Percentiles rank a stretch among this genome's conserved stretches.
Evolutionary conservation across 2,888 invertebrate species (phyloP).

Genomic region (Notocelia uddmanniana): DNA sequence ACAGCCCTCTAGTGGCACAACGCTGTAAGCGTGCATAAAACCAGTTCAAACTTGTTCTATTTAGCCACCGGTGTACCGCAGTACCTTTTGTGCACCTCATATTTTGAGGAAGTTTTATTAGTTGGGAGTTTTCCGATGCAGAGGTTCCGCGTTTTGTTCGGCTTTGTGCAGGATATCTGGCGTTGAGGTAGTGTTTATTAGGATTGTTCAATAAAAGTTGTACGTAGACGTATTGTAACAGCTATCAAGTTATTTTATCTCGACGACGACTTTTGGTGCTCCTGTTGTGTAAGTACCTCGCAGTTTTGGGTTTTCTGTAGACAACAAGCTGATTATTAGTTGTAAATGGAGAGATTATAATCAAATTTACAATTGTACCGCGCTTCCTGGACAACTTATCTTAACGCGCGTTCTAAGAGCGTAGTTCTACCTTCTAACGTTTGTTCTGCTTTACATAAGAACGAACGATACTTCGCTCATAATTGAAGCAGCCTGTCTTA

Average conservation of each 20-base stretch:
- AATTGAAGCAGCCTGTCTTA: too few species aligned
- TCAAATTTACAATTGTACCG: too few species aligned
- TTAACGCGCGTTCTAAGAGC: too few species aligned
- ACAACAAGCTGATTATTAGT: too few species aligned
- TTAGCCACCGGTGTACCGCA: neutral
- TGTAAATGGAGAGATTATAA: too few species aligned
- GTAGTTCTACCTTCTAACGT: too few species aligned
- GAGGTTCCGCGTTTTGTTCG: conserved; percentile 29
- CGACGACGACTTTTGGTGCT: neutral
- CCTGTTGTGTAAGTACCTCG: too few species aligned
- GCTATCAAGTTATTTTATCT: neutral
- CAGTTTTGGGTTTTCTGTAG: too few species aligned
- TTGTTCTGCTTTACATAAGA: too few species aligned
- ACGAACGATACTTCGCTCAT: too few species aligned
- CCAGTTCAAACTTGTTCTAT: neutral
- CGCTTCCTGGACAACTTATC: too few species aligned
- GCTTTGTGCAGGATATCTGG: conserved; percentile 33
- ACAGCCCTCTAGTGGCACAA: neutral
- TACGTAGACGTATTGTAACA: neutral
- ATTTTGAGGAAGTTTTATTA: conserved; percentile 44
- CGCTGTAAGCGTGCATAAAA: conserved; percentile 8
- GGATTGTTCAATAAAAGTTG: conserved; percentile 29
- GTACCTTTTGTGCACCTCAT: conserved; percentile 45
- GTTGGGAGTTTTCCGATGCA: conserved; percentile 30
- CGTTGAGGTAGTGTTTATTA: conserved; percentile 27